A percentile compares a stretch with the other conserved stretches of the same genome.
phyloP scores from a whole-genome alignment of 2,797 vertebrate genomes.

The Phoxinus dragarum region DNA sequence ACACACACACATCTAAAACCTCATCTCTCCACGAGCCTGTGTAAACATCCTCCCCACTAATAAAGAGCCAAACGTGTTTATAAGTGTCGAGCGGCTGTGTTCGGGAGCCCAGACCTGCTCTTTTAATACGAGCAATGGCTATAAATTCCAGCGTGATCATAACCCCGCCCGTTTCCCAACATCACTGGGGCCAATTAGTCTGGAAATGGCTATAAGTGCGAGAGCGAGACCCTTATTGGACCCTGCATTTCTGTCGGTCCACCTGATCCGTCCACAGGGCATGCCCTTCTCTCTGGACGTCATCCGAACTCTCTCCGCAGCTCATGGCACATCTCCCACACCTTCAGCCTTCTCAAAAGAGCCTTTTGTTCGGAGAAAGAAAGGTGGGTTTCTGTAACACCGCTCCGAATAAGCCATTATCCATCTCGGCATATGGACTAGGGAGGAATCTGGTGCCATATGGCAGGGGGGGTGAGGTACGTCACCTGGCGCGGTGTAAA shows the following conservation, averaged over 20 bases:
- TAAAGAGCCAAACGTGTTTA: conserved; percentile 61
- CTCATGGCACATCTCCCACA: conserved; percentile 38
- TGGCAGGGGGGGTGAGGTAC: conserved; percentile 48
- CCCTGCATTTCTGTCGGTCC: conserved; percentile 64
- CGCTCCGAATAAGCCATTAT: conserved; percentile 42
- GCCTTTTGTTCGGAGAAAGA: conserved; percentile 55
- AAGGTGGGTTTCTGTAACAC: conserved; percentile 59
- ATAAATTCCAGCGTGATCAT: conserved; percentile 61
- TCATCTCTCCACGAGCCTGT: conserved; percentile 45
- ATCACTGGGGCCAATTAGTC: conserved; percentile 60
- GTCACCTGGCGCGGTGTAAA: conserved; percentile 26
- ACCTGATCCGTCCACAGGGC: conserved; percentile 61
- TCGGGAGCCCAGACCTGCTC: conserved; percentile 40
- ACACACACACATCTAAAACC: conserved; percentile 42
- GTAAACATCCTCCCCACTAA: conserved; percentile 62
- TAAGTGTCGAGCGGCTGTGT: conserved; percentile 47
- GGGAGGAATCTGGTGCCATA: conserved; percentile 45
- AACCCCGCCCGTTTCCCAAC: conserved; percentile 49
- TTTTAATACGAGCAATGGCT: conserved; percentile 55
- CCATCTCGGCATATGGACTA: conserved; percentile 40
- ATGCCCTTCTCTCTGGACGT: conserved; percentile 31
- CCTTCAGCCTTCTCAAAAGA: conserved; percentile 46
- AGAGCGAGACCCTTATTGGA: conserved; percentile 52
- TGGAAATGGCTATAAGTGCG: conserved; percentile 35
- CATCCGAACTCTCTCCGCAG: conserved; percentile 21